Evolutionary conservation across 2,888 invertebrate genomes (phyloP).

Genomic region (Tethea ocularis): DNA sequence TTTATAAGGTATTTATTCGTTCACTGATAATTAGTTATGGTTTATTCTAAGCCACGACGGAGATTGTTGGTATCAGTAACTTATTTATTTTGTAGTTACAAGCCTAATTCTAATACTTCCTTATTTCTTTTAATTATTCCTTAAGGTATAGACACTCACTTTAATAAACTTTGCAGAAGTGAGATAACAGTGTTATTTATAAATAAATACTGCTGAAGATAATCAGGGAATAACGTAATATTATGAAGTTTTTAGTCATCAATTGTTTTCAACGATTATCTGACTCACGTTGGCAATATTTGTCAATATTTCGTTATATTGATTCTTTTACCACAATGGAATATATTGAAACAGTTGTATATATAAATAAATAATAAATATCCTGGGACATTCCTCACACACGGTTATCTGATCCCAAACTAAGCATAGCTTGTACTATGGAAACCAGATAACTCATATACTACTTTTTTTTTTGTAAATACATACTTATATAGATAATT

Average conservation of each 20-base stretch:
- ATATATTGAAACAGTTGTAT: no score
- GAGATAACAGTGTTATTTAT: neutral
- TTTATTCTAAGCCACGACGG: neutral
- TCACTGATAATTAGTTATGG: neutral
- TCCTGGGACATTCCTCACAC: no score
- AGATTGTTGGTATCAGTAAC: neutral
- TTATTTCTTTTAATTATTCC: no score
- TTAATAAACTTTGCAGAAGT: neutral
- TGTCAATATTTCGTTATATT: neutral
- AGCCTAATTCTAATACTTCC: neutral
- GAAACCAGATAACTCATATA: no score
- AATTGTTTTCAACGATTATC: neutral
- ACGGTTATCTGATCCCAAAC: no score
- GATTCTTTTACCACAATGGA: neutral
- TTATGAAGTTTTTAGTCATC: neutral
- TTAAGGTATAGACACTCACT: no score
- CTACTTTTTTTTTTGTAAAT: no score
- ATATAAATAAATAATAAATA: no score
- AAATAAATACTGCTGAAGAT: neutral
- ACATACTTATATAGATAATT: no score
- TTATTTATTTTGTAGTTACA: no score
- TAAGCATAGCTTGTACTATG: no score
- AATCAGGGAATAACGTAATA: neutral
- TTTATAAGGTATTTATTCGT: no score
- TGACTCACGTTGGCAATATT: neutral